Conservation (phyloP, 1,140 invertebrate species). For the Ips nitidus region DNA sequence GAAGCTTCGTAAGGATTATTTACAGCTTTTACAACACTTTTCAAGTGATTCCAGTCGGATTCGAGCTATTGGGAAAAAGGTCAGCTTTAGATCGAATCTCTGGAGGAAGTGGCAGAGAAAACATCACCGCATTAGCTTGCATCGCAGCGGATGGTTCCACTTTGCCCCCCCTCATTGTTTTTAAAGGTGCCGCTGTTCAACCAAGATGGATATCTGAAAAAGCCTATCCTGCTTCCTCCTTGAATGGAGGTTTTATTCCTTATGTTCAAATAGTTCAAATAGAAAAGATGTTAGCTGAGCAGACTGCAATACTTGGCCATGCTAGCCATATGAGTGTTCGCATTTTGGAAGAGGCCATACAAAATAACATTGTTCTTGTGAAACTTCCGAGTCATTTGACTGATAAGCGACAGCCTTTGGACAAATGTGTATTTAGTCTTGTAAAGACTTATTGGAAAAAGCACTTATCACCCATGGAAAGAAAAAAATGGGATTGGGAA, state of each 20-base stretch:
- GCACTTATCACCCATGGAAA: conserved; percentile 23
- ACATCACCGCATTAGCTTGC: conserved; percentile 44
- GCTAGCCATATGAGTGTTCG: conserved; percentile 27
- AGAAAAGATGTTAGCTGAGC: conserved; percentile 19
- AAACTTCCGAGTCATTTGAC: conserved; percentile 36
- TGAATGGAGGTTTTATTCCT: conserved; percentile 46
- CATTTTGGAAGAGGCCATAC: conserved; percentile 28
- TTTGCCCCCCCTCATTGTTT: conserved; percentile 48
- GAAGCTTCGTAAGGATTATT: conserved; percentile 34
- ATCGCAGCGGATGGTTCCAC: conserved; percentile 42
- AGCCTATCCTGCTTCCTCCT: conserved; percentile 39
- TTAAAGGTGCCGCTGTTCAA: conserved; percentile 45
- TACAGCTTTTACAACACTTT: conserved; percentile 31
- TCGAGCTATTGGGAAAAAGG: conserved; percentile 38
- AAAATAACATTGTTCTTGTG: conserved; percentile 26
- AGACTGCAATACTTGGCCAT: conserved; percentile 21
- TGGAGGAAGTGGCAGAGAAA: conserved; percentile 41
- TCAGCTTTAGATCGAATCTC: conserved; percentile 37
- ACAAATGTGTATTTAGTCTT: conserved; percentile 36
- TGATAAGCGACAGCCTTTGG: conserved; percentile 31
- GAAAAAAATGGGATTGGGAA: conserved; percentile 31
- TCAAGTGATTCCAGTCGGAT: conserved; percentile 24
- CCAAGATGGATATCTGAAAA: conserved; percentile 16
- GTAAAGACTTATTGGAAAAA: conserved; percentile 46
- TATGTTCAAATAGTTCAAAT: conserved; percentile 25